Evolutionary conservation across 2,113 vertebrate genomes (phyloP), one percentile per base, ranked within the genome.

Genomic region (Andinoacara biseriatus): DNA sequence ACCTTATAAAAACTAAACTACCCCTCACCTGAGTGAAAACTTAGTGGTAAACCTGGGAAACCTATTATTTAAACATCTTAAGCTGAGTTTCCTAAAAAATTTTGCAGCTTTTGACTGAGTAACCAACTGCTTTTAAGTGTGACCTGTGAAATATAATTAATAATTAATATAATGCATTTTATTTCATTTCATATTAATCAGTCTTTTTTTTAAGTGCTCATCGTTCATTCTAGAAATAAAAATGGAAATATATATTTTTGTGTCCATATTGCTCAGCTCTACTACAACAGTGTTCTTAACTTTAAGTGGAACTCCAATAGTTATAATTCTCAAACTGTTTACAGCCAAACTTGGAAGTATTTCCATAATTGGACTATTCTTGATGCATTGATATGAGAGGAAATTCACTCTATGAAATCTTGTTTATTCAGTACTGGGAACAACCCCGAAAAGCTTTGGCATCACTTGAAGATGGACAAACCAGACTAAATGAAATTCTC

Each of bases 401-500:
- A 22, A 65, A 2, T 15, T 11, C 18, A 38, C 31, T 62, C 29
- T 49, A 43, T 54, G 46, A n/a, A 61, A 17, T 84, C 10, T 33
- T 63, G 7, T 18, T 54, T 43, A 67, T 81, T 72, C 9, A 33
- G 49, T 65, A 40, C 61, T 58, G 46, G 5, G 1, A 65, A 81
- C 52, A 26, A 58, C 20, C 46, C 33, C 33, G 18, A 65, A 76
- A 80, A 74, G 13, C 24, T 43, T 20, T 40, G 60, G 14, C 13
- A 5, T 85, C 33, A 14, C n/a, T 69, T 63, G 13, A 80, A 62
- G 35, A 59, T 58, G 3, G 31, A 80, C 84, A 57, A 75, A 49
- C 57, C 17, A 33, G 33, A 13, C 26, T 81, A 61, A 89, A 83
- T 78, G 20, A 80, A 72, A 33, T 84, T 26, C 24, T 82, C 58